Evolutionary conservation across 2,797 vertebrate species (phyloP), one percentile per base, ranked within the genome.

Genomic region (Margarornis squamiger): DNA sequence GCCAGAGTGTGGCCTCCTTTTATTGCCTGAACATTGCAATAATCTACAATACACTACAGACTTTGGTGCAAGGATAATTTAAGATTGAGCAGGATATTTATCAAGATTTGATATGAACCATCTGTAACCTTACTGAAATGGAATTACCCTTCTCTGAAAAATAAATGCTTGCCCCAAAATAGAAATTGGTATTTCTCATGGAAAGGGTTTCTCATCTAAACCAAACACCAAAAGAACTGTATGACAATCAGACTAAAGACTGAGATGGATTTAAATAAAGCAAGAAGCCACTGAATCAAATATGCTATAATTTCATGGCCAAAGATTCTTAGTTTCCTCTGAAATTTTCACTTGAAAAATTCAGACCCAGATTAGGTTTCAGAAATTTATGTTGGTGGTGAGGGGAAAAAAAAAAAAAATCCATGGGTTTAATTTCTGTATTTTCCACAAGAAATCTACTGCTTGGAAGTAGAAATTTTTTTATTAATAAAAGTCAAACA

Each of bases 391-490:
- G 2, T 7, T 66, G 4, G 2, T 38, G 8, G 5, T 39, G 23
- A 49, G 6, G 4, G 12, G n/a, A n/a, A n/a, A 14, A 63, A 65
- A 72, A 57, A 48, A 16, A 10, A 54, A 23, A 32, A 67, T 18
- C 5, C 27, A 2, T 1, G 1, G 2, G 29, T 41, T 78, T 67
- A 14, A 43, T 26, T 48, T 63, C 43, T 45, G 1, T 29, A 17
- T 46, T 86, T 80, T 29, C 30, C 57, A 63, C 27, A 55, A 30
- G 10, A 43, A 34, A 70, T 14, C 11, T 41, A 52, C 8, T 30
- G 21, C n/a, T 91, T 87, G 61, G 48, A 61, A 45, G 8, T 6
- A 49, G 32, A 61, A 59, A 4, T 20, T 32, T 79, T 79, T 38
- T 21, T 32, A 24, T 29, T 48, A 10, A 15, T 52, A 36, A 74